These are phyloP conservation scores for Apogon talboti DNA, from an alignment of 2,797 vertebrate genomes.

Conservation along the genomic window DNA sequence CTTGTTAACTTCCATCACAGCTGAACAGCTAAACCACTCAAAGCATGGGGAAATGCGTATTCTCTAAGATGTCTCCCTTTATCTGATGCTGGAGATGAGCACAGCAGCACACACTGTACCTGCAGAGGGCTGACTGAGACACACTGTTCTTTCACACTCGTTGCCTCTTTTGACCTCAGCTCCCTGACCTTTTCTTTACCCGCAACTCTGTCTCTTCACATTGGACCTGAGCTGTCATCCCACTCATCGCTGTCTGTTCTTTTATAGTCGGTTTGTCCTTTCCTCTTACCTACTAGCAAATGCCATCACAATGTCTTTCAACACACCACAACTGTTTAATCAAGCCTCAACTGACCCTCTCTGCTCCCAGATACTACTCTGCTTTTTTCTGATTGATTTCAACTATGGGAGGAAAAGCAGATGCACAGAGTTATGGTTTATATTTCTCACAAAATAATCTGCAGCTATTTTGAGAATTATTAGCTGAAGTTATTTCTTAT, in stretches of 20 bases:
- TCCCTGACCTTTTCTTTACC: slow-evolving; percentile 19
- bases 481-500: too few species aligned
- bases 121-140: slow-evolving; percentile 62
- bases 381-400: neutral
- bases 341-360: slow-evolving; percentile 29
- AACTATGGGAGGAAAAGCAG: neutral
- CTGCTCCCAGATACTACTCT: neutral
- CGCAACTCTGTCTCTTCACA: neutral
- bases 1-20: slow-evolving; percentile 52
- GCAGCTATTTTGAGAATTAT: too few species aligned
- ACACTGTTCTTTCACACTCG: slow-evolving; percentile 46
- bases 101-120: slow-evolving; percentile 69
- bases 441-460: too few species aligned
- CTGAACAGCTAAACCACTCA: slow-evolving; percentile 32
- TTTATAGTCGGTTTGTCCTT: neutral
- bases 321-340: slow-evolving; percentile 4
- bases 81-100: slow-evolving; percentile 33
- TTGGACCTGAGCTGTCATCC: neutral
- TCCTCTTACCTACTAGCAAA: neutral
- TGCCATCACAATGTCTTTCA: slow-evolving; percentile 8
- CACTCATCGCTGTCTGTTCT: slow-evolving; percentile 1
- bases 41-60: neutral
- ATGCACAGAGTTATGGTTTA: neutral
- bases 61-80: slow-evolving; percentile 22
- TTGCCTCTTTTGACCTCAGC: slow-evolving; percentile 30